Evolutionary conservation across 2,888 invertebrate species (phyloP).

Genomic region (Psylliodes chrysocephalus): DNA sequence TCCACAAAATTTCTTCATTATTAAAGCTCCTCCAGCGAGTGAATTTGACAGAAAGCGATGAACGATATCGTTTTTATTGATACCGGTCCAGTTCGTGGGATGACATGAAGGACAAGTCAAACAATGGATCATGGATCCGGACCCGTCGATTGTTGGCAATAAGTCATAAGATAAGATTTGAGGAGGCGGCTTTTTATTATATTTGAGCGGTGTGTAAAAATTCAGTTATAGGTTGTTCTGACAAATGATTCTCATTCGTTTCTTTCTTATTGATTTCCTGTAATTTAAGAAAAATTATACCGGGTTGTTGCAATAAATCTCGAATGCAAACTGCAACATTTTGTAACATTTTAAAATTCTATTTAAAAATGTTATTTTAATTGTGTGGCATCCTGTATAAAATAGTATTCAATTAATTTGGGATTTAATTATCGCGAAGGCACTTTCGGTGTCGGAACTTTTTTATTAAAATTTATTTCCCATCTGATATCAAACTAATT

Average conservation of each 20-base stretch:
- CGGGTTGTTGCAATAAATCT: no score
- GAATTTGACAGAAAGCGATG: constrained; percentile 17
- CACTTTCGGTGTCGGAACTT: no score
- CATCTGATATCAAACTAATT: no score
- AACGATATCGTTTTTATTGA: constrained; percentile 21
- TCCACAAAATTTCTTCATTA: constrained; percentile 8
- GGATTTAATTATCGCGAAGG: no score
- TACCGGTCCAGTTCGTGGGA: not conserved
- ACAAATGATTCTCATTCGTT: not conserved
- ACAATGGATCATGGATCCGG: constrained; percentile 9
- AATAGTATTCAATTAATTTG: no score
- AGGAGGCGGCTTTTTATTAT: constrained; percentile 5
- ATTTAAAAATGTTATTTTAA: no score
- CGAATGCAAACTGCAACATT: no score
- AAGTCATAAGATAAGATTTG: constrained; percentile 6
- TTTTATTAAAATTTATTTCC: no score
- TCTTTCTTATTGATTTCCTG: not conserved
- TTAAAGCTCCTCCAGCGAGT: constrained; percentile 10
- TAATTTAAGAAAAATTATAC: no score
- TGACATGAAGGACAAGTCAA: not conserved
- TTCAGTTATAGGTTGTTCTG: not conserved
- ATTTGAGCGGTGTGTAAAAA: not conserved
- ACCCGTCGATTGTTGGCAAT: not conserved
- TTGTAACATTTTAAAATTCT: no score
- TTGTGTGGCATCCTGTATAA: no score